Conservation (phyloP, 1,140 invertebrate species). For the Heliconius himera region DNA sequence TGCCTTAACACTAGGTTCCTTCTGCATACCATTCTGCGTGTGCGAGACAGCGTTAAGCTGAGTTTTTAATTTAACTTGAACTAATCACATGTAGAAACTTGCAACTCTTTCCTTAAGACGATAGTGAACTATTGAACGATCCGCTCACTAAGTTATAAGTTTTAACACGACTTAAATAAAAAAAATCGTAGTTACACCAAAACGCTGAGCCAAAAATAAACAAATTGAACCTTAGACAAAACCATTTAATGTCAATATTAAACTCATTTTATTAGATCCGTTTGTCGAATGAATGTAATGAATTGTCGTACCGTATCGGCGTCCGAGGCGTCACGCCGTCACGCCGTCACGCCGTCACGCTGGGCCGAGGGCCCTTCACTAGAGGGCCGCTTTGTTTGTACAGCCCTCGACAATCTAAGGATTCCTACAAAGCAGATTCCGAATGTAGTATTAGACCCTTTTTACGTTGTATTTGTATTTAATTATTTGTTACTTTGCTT, state of each 20-base stretch:
- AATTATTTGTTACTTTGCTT: constrained; percentile 26
- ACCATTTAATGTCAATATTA: not conserved
- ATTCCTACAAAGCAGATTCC: constrained; percentile 24
- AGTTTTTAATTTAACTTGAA: too few species aligned
- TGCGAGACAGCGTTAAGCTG: too few species aligned
- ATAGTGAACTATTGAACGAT: too few species aligned
- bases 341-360: constrained; percentile 14
- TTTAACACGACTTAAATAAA: not conserved
- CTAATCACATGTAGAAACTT: too few species aligned
- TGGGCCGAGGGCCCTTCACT: constrained; percentile 16
- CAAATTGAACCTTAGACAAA: not conserved
- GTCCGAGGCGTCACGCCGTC: not conserved
- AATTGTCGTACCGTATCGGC: constrained; percentile 19
- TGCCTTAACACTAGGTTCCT: too few species aligned
- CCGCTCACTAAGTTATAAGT: too few species aligned
- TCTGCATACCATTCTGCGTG: too few species aligned
- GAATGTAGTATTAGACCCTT: constrained; percentile 22
- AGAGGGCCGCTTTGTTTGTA: constrained; percentile 24
- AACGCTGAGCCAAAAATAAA: not conserved
- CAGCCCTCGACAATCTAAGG: constrained; percentile 16
- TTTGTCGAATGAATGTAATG: constrained; percentile 28
- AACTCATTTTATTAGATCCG: constrained; percentile 15
- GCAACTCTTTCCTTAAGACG: too few species aligned
- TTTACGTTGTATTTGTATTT: constrained; percentile 27
- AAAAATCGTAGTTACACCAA: not conserved